Percentiles rank a stretch among this genome's conserved stretches.
phyloP scores from a whole-genome alignment of 2,888 invertebrate species.

The Tethea ocularis region DNA sequence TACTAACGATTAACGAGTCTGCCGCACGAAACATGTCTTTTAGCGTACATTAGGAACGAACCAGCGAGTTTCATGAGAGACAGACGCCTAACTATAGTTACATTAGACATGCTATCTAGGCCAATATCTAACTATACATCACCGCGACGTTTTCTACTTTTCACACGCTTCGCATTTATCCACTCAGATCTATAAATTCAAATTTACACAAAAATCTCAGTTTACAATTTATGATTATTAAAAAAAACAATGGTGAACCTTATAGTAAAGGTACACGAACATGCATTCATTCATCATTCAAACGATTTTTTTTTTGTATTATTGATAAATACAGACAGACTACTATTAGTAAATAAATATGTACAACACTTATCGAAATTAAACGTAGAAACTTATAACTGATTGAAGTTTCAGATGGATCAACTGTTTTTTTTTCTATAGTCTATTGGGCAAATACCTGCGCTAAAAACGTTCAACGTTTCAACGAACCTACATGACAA shows the following conservation, averaged over 20 bases:
- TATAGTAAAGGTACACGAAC: constrained; percentile 19
- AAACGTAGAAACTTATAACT: constrained; percentile 20
- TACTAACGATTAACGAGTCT: constrained; percentile 59
- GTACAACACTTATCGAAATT: constrained; percentile 42
- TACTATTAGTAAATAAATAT: constrained; percentile 58
- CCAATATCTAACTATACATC: constrained; percentile 31
- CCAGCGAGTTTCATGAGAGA: not conserved
- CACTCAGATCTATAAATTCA: constrained; percentile 50
- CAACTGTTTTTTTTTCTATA: not conserved
- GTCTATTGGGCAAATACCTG: not conserved
- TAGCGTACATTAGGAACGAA: not conserved
- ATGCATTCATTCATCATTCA: constrained; percentile 34
- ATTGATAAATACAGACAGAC: constrained; percentile 44
- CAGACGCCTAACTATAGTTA: not conserved
- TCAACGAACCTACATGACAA: not conserved
- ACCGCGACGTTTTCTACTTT: constrained; percentile 36
- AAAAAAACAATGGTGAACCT: constrained; percentile 26
- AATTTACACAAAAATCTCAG: constrained; percentile 39
- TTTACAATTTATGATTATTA: constrained; percentile 37
- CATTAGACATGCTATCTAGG: constrained; percentile 44
- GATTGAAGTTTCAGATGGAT: not conserved
- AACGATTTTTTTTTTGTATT: constrained; percentile 41
- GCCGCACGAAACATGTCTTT: constrained; percentile 5
- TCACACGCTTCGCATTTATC: constrained; percentile 43
- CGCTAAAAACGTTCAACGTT: not conserved